Conservation (phyloP, 2,797 vertebrate genomes). For the Poecilia velifera region DNA sequence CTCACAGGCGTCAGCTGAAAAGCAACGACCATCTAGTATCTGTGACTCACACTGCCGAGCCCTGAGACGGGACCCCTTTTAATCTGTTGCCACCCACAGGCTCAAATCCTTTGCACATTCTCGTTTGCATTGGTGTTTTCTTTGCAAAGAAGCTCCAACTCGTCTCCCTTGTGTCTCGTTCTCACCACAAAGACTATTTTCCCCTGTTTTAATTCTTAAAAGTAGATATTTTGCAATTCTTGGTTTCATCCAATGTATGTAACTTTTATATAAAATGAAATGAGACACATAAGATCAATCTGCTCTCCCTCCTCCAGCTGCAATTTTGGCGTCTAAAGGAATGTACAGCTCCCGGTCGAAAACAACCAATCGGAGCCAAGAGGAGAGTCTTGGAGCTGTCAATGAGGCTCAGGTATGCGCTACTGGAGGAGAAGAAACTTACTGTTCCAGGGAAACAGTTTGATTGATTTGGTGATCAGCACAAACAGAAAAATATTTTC, state of each 20-base stretch:
- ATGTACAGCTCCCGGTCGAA: too few relatives aligned
- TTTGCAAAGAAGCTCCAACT: slow-evolving; percentile 41
- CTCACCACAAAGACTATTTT: not conserved
- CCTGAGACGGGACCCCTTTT: slow-evolving; percentile 45
- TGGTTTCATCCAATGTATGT: not conserved
- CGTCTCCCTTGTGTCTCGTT: slow-evolving; percentile 40
- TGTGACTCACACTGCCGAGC: slow-evolving; percentile 56
- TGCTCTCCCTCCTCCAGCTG: too few relatives aligned
- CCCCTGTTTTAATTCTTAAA: slow-evolving; percentile 6
- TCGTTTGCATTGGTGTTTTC: slow-evolving; percentile 38
- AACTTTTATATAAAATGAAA: too few relatives aligned
- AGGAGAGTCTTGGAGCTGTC: too few relatives aligned
- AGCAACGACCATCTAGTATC: slow-evolving; percentile 47
- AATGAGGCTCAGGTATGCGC: too few relatives aligned
- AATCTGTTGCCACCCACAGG: slow-evolving; percentile 64
- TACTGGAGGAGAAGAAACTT: too few relatives aligned
- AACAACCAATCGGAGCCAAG: too few relatives aligned
- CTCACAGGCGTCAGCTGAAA: slow-evolving; percentile 31
- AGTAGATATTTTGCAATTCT: not conserved
- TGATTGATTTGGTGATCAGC: too few relatives aligned
- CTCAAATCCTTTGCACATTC: slow-evolving; percentile 12
- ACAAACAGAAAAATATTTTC: too few relatives aligned
- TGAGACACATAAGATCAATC: too few relatives aligned
- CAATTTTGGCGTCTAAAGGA: too few relatives aligned
- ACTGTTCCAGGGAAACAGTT: too few relatives aligned